Evolutionary conservation across 2,113 vertebrate genomes (phyloP).

Genomic region (Rutilus rutilus): DNA sequence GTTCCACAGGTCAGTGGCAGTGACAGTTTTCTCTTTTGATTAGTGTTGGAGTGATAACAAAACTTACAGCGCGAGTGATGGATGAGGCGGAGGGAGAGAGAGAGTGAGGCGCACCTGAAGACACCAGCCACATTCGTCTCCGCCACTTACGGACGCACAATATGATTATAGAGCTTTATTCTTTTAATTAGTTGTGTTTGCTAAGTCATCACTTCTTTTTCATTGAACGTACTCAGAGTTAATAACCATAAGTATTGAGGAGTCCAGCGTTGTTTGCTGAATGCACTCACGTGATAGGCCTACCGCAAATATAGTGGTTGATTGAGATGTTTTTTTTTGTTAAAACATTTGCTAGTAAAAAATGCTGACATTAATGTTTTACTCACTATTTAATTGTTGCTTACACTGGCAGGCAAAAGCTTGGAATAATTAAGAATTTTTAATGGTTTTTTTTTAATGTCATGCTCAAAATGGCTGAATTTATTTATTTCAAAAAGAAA

Average conservation of each 20-base stretch:
- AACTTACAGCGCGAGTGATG: slow-evolving; percentile 88
- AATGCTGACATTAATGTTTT: background rate
- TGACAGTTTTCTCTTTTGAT: slow-evolving; percentile 94
- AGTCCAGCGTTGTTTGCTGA: too few species aligned
- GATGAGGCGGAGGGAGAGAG: slow-evolving; percentile 69
- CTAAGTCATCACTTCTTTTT: background rate
- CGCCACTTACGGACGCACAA: background rate
- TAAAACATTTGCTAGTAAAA: background rate
- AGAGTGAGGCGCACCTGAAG: slow-evolving; percentile 29
- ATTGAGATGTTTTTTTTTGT: too few species aligned
- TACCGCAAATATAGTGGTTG: background rate
- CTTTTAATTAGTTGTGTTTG: background rate
- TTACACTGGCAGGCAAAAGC: background rate
- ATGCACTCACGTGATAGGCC: too few species aligned
- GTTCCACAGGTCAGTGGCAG: slow-evolving; percentile 90
- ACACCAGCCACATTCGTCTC: background rate
- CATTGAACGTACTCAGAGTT: background rate
- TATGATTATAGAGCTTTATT: background rate
- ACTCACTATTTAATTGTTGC: background rate
- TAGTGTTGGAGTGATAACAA: slow-evolving; percentile 92
- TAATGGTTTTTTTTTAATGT: too few species aligned
- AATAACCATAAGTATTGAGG: background rate
- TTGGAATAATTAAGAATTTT: too few species aligned
- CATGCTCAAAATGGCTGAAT: too few species aligned
- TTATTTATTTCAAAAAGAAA: too few species aligned